These are phyloP conservation scores for Alaudala cheleensis DNA, from an alignment of 2,113 vertebrate genomes.

Conservation along the genomic window DNA sequence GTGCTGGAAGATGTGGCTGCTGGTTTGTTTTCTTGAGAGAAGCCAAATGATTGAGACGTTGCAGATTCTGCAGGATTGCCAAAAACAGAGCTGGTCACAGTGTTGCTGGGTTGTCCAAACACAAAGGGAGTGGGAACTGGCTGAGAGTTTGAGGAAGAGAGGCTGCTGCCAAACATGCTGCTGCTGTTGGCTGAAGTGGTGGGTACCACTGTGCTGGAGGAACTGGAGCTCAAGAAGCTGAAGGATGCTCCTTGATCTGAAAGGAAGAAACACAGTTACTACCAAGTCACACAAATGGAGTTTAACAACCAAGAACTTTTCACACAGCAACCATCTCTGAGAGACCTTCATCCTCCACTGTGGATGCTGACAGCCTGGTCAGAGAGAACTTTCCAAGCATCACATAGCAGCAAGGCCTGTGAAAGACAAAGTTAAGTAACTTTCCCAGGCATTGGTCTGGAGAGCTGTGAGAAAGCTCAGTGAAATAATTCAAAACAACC, in stretches of 20 bases:
- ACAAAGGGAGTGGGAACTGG: slow-evolving; percentile 74
- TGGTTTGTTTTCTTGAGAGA: slow-evolving; percentile 85
- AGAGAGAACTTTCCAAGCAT: too few species aligned
- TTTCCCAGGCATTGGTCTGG: too few species aligned
- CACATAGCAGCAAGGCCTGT: too few species aligned
- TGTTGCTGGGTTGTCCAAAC: slow-evolving; percentile 84
- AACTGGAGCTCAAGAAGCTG: slow-evolving; percentile 79
- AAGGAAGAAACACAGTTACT: slow-evolving; percentile 13
- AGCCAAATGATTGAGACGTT: slow-evolving; percentile 82
- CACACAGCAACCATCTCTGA: not conserved
- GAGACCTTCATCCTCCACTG: not conserved
- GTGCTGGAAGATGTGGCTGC: slow-evolving; percentile 67
- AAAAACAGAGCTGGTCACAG: slow-evolving; percentile 76
- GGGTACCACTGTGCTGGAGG: slow-evolving; percentile 68
- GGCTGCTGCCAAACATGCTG: slow-evolving; percentile 78
- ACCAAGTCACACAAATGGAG: not conserved
- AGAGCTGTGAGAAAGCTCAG: too few species aligned
- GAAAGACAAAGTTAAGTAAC: too few species aligned
- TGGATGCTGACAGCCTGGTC: too few species aligned
- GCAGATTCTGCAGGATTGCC: slow-evolving; percentile 71
- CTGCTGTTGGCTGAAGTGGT: slow-evolving; percentile 66
- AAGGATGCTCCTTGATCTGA: slow-evolving; percentile 80
- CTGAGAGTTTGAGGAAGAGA: slow-evolving; percentile 62
- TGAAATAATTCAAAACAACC: too few species aligned
- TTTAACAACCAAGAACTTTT: not conserved